Base-by-base conservation (phyloP, 2,113 vertebrate genomes). In the Pteropus alecto region DNA sequence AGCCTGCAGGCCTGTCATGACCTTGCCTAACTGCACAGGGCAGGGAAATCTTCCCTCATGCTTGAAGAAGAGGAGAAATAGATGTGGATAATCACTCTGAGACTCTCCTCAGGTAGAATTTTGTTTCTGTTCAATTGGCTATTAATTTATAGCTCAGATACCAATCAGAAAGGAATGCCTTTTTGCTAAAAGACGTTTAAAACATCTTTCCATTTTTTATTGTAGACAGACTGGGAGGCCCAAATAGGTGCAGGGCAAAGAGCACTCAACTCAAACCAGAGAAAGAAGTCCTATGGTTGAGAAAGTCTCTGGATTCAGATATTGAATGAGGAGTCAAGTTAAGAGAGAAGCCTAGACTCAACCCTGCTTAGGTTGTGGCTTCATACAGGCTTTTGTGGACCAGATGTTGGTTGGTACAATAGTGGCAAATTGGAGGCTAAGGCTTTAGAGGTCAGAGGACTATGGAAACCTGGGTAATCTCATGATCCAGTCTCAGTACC, bases 201-300 rank as follows among this genome's bases (percentile, higher is more conserved):
- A 60, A 33, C 4, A 26, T 58, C 43, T 30, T 41, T 35, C 19
- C 61, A 41, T 67, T 60, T 94, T 38, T 63, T 22, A 67, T 15
- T 30, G 24, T 1, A 35, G 15, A 35, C 0, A 48, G 48, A 3
- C 24, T 56, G 15, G 1, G 19, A 16, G 35, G 2, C 19, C 41
- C 2, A 43, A 5, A 8, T 11, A 56, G 11, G 4, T 26, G 5
- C 3, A 60, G 22, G 35, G 33, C 33, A 46, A 24, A 51, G 56
- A 65, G 6, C 2, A 41, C 33, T 73, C 28, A 48, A 41, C 21
- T 81, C 67, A 70, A 65, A 63, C 19, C 41, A 76, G n/a, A 86
- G 30, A n/a, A 51, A n/a, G 22, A 26, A 35, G 19, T 48, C 18
- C 9, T 51, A 46, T 12, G 28, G 10, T 58, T 88, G 30, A 21